Evolutionary conservation across 2,888 invertebrate genomes (phyloP), one percentile per base, ranked within the genome.

Genomic region (Yponomeuta plumbellus): DNA sequence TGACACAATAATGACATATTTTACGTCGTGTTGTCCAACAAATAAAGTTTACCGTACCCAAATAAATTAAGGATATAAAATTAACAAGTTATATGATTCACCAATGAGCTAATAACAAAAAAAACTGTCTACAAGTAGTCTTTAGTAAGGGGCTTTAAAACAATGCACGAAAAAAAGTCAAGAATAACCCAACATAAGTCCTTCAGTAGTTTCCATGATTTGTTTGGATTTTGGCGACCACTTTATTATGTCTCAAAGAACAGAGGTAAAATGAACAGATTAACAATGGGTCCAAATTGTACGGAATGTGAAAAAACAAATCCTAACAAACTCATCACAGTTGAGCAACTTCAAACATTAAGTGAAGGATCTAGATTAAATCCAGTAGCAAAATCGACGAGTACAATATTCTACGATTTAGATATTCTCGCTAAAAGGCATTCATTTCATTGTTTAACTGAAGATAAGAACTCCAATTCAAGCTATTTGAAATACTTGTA

Each of bases 331-430:
- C 44, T 52, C 44, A 52, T 52, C 17, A 52, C 44, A 17, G 44
- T 52, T 52, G 44, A 52, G 5, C 13, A 52, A 52, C 13, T 52
- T 17, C 44, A 52, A 17, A 5, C 44, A 17, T 8, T 52, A 17
- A 52, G 5, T 52, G 13, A 4, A 17, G 13, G 44, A 8, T 17
- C 44, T 52, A 17, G 44, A 17, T 58, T 22, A 3, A 58, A 58
- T 20, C 58, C 58, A 6, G 22, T 58, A 58, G 20, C 20, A 8
- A 22, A 21, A 22, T 22, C 58, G 58, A 20, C 58, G n/a, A 58
- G 58, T 70, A 89, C 88, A 11, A 74, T 88, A 70, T 90, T 88
- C 70, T 89, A 79, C 66, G 88, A 90, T 74, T 75, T 90, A 66
- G 89, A 89, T 68, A 80, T 82, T 21, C 74, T 87, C 68, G 80